Percentiles rank a stretch among this genome's conserved stretches.
phyloP scores from a whole-genome alignment of 2,113 vertebrate genomes.

The Aegithalos caudatus region DNA sequence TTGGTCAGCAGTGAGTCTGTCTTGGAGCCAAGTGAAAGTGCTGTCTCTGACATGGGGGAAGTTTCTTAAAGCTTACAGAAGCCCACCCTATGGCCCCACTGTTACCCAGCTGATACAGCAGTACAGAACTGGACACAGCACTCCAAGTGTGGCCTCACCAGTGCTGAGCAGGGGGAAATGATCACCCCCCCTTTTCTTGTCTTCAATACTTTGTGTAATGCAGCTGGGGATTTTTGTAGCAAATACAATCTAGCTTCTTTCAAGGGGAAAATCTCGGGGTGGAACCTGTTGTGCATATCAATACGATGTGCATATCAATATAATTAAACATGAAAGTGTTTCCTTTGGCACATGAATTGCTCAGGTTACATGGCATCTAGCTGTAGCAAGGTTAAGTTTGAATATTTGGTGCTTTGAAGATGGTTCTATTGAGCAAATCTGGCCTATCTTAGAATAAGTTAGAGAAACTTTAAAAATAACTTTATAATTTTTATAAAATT shows the following conservation, averaged over 20 bases:
- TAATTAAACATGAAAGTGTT: neutral
- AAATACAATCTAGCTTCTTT: neutral
- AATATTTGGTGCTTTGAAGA: neutral
- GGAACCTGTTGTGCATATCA: neutral
- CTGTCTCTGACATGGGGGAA: neutral
- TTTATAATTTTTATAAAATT: rapidly evolving
- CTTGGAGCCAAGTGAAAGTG: neutral
- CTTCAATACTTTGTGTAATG: neutral
- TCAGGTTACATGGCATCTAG: neutral
- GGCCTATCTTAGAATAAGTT: neutral
- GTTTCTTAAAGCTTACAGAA: neutral
- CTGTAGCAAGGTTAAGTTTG: neutral
- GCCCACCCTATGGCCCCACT: rapidly evolving
- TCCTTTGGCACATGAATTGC: neutral
- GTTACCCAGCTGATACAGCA: neutral
- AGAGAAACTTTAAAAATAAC: neutral
- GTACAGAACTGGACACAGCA: neutral
- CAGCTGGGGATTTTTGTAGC: neutral
- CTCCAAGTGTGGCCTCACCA: neutral
- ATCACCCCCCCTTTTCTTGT: neutral
- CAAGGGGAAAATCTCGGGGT: neutral
- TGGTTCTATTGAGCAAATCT: neutral
- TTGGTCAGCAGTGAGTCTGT: neutral
- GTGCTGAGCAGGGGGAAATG: neutral
- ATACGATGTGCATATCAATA: rapidly evolving